Base-by-base conservation (phyloP, 1,140 invertebrate genomes). In the Pogonomyrmex californicus region DNA sequence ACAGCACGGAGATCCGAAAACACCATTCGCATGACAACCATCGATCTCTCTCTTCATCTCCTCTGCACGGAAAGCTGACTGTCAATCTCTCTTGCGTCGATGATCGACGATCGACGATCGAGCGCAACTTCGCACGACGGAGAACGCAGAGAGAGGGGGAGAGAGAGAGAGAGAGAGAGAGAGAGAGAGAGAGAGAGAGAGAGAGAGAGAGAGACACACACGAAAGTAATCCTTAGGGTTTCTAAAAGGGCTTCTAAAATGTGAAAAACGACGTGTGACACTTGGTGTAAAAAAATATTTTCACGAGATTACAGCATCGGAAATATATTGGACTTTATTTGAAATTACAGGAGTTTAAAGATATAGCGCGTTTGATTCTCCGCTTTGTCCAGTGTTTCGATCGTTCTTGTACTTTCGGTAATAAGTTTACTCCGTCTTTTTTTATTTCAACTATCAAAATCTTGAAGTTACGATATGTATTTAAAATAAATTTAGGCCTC, bases 41-140 rank as follows among this genome's bases (percentile, higher is more conserved):
- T 1, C 36, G 70, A 23, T 2, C 36, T 77, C 17, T 41, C 38
- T n/a, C 38, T 17, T 17, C 30, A 2, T 14, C 6, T 51, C 17
- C 9, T 14, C 14, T 23, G 0, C 30, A 14, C 36, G 36, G 1
- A 23, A 58, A 62, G 56, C 73, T 17, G 44, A 78, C 17, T 78
- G 30, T 49, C 30, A 47, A 79, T 65, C n/a, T 65, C 33, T 76
- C 36, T 23, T 23, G n/a, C n/a, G 14, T n/a, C 54, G 38, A 77
- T 63, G 23, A 10, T 63, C 56, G 41, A 44, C 0, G 7, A 14
- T 78, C 17, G 12, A n/a, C 12, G 7, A 41, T 60, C 36, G 7
- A 30, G 36, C n/a, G 10, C 38, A 9, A 10, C 36, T 23, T 75
- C 71, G 44, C 10, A 49, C n/a, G 38, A 63, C 0, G 23, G 9